These are phyloP conservation scores for Dromas ardeola DNA, from an alignment of 2,113 vertebrate species.

Conservation along the genomic window DNA sequence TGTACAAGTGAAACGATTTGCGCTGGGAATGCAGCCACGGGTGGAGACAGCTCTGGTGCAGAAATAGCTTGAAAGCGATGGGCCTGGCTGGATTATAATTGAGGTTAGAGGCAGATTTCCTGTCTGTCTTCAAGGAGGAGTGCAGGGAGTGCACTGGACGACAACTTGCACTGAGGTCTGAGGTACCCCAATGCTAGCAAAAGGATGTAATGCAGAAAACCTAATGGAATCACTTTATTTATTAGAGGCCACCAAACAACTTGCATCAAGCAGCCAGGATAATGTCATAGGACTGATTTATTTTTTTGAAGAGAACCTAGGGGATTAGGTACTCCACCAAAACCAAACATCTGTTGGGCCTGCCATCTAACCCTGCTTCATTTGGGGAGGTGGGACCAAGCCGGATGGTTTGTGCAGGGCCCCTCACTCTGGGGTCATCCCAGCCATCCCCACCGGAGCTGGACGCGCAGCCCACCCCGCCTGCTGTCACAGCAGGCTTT, in stretches of 20 bases:
- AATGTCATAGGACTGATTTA: background rate
- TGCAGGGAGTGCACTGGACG: background rate
- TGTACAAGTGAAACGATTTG: background rate
- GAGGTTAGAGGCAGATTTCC: background rate
- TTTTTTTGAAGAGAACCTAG: background rate
- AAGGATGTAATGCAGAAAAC: background rate
- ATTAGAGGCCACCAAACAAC: background rate
- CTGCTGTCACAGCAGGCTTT: background rate
- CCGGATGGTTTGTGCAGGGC: background rate
- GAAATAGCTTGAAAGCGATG: background rate
- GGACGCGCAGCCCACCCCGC: background rate
- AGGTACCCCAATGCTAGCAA: background rate
- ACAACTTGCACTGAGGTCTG: background rate
- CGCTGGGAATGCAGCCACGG: background rate
- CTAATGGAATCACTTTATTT: background rate
- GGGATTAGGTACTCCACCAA: background rate
- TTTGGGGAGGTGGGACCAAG: background rate
- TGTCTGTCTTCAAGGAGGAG: background rate
- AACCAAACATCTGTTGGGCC: background rate
- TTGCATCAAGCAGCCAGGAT: background rate
- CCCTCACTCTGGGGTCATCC: background rate
- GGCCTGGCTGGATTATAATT: background rate
- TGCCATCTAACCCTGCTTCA: background rate
- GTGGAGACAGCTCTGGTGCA: background rate
- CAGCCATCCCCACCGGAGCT: background rate